Evolutionary conservation across 2,797 vertebrate genomes (phyloP).

Genomic region (Todus mexicanus): DNA sequence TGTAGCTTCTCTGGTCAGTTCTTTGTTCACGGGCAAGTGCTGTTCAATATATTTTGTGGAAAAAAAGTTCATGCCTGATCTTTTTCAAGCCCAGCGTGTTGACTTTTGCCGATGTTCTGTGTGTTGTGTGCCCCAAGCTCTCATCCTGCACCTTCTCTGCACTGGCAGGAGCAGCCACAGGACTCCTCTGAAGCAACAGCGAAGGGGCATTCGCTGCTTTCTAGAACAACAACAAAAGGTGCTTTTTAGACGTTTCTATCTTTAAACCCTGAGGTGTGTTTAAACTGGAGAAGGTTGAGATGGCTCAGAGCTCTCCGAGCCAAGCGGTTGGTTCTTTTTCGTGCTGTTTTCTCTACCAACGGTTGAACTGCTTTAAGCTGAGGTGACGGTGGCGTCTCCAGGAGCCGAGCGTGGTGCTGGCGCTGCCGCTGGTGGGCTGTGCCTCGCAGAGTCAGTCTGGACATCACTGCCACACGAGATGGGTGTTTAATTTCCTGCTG

Average conservation of each 20-base stretch:
- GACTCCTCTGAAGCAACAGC: not conserved
- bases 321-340: not conserved
- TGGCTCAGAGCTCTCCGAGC: constrained; percentile 19
- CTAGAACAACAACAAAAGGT: not conserved
- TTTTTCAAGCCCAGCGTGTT: constrained; percentile 35
- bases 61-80: constrained; percentile 37
- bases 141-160: not conserved
- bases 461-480: not conserved
- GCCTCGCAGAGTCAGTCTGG: not conserved
- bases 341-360: constrained; percentile 22
- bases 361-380: not conserved
- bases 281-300: constrained; percentile 29
- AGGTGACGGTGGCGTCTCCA: not conserved
- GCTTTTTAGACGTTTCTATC: constrained; percentile 28
- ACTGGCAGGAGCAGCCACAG: not conserved
- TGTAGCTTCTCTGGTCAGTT: constrained; percentile 41
- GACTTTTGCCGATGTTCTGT: constrained; percentile 55
- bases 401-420: not conserved
- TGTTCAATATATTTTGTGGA: constrained; percentile 22
- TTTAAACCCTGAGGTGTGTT: constrained; percentile 18
- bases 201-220: not conserved
- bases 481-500: constrained; percentile 5
- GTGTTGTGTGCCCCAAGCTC: constrained; percentile 47
- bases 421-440: not conserved
- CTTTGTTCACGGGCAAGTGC: constrained; percentile 40